Base-by-base conservation (phyloP, 2,797 vertebrate genomes). In the Enteromius treurensis region DNA sequence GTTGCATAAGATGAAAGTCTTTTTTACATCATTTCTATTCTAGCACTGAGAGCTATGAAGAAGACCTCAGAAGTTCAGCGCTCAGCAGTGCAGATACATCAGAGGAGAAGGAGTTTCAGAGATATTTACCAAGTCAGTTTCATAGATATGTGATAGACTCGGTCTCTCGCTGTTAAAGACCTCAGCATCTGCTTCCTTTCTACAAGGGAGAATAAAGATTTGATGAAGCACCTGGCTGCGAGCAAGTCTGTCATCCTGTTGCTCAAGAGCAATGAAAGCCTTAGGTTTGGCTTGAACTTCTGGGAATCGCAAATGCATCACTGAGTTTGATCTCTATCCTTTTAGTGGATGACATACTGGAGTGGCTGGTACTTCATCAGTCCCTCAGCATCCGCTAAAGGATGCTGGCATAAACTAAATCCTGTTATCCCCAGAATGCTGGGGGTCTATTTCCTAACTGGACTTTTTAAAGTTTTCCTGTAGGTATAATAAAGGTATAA, bases 391-490 rank as follows among this genome's bases (percentile, higher is more conserved):
- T 45, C 47, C 17, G 19, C 53, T 47, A 40, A 76, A 42, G 49
- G 34, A 68, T 82, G 58, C 37, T 65, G 70, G 45, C 45, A 64
- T 74, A 65, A 81, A 81, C 49, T 55, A 82, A 82, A 82, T 82
- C 71, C 60, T 42, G 62, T 55, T 77, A 62, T 77, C 47, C 45
- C 5, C 80, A 74, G 58, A 74, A 47, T 19, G 42, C 55, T 49
- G 71, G 5, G 26, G 32, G 47, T 73, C 71, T 75, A 68, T 67
- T 80, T 51, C 73, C 75, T 34, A 67, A 67, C 65, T n/a, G n/a
- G 47, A 75, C 17, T 29, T 51, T 60, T 51, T 45, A 51, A 79
- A 81, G 64, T 70, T 67, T 13, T 74, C 17, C 23, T 8, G 60
- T 45, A 29, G 8, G 74, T n/a, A n/a, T n/a, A n/a, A n/a, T n/a